These are phyloP conservation scores for Dromius quadrimaculatus DNA, from an alignment of 2,888 invertebrate species.

Conservation along the genomic window DNA sequence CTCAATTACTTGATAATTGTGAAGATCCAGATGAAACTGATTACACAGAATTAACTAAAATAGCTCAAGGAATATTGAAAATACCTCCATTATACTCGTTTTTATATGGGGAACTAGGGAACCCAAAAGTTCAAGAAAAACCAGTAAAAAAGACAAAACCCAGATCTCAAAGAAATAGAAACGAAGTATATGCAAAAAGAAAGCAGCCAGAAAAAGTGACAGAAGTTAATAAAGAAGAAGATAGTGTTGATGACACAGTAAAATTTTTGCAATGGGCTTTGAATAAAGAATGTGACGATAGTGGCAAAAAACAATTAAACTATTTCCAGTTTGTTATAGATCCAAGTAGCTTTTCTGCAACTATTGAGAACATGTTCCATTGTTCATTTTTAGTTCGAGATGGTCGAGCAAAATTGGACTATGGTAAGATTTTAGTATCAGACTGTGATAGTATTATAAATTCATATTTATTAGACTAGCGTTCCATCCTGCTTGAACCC, in stretches of 20 bases:
- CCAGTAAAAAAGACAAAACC: conserved; percentile 61
- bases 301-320: conserved; percentile 66
- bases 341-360: conserved; percentile 71
- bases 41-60: conserved; percentile 62
- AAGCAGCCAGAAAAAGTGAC: conserved; percentile 70
- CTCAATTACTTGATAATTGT: conserved; percentile 59
- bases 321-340: conserved; percentile 73
- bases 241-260: conserved; percentile 71
- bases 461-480: not conserved
- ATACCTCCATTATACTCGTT: conserved; percentile 62
- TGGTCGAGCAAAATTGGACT: conserved; percentile 67
- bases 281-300: conserved; percentile 64
- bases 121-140: conserved; percentile 60
- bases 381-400: conserved; percentile 74
- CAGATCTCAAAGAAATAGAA: conserved; percentile 60
- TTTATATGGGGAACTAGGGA: conserved; percentile 68
- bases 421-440: conserved; percentile 66
- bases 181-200: conserved; percentile 62
- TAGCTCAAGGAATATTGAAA: conserved; percentile 60
- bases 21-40: conserved; percentile 64
- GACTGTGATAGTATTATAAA: not conserved
- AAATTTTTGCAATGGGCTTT: conserved; percentile 68
- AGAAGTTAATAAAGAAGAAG: conserved; percentile 69
- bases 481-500: not conserved
- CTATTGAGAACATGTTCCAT: conserved; percentile 76